Conservation (phyloP, 2,888 invertebrate species). For the Heterodera filipjevi region DNA sequence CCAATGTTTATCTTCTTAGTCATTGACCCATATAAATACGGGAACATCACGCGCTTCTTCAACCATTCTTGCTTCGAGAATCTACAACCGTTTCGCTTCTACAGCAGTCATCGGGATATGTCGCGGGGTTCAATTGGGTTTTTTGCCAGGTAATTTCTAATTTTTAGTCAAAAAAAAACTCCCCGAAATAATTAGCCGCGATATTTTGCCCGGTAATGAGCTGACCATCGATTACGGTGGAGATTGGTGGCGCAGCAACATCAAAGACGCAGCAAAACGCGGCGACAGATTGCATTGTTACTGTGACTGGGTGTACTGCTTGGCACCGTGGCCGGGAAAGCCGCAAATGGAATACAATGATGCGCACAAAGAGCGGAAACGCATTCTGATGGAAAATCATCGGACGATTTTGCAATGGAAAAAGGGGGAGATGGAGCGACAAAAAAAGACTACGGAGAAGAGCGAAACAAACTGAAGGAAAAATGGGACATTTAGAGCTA, state of each 20-base stretch:
- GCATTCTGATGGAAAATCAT: background rate
- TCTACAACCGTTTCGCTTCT: constrained; percentile 37
- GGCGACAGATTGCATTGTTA: constrained; percentile 28
- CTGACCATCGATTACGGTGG: constrained; percentile 40
- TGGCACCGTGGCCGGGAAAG: constrained; percentile 31
- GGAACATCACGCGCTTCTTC: constrained; percentile 41
- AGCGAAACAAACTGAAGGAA: background rate
- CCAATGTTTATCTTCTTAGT: constrained; percentile 15
- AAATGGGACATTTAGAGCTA: too few relatives aligned
- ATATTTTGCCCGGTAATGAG: constrained; percentile 37
- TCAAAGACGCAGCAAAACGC: background rate
- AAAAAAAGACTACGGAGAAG: background rate
- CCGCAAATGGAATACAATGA: constrained; percentile 16
- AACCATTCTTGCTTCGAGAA: constrained; percentile 41
- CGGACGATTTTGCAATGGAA: constrained; percentile 1
- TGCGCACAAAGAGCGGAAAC: constrained; percentile 9
- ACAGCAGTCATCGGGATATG: constrained; percentile 32
- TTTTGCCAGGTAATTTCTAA: constrained; percentile 29
- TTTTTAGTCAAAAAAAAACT: too few relatives aligned
- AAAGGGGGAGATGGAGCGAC: background rate
- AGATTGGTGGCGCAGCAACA: constrained; percentile 36
- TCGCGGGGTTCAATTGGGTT: constrained; percentile 36
- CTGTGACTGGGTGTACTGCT: constrained; percentile 37
- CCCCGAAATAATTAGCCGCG: too few relatives aligned
- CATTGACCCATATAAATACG: constrained; percentile 38